Conservation (phyloP, 2,888 invertebrate genomes). For the Drosophila kuntzei region DNA sequence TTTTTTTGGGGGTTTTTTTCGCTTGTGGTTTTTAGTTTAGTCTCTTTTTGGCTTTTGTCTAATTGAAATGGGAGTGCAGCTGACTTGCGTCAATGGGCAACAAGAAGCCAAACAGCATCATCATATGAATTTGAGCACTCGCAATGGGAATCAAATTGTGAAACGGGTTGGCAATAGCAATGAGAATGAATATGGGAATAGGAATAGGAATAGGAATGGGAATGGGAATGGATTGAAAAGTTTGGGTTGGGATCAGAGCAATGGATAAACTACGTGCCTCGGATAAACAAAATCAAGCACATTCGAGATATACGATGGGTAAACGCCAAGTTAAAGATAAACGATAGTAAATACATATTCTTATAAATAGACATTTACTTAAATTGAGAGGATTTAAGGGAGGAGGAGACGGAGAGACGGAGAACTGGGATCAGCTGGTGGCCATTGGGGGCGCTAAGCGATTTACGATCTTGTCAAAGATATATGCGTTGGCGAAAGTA, state of each 20-base stretch:
- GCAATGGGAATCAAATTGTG: constrained; percentile 11
- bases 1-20: constrained; percentile 3
- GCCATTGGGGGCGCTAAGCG: constrained; percentile 58
- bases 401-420: not conserved
- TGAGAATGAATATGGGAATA: not conserved
- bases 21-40: constrained; percentile 12
- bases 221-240: constrained; percentile 1
- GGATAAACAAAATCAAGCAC: constrained; percentile 54
- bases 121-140: constrained; percentile 24
- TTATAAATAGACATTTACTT: constrained; percentile 13
- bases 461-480: constrained; percentile 73
- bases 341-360: constrained; percentile 22
- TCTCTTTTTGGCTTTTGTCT: constrained; percentile 15
- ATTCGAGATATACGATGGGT: constrained; percentile 14
- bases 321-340: constrained; percentile 17
- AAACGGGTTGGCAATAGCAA: constrained; percentile 7
- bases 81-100: constrained; percentile 30
- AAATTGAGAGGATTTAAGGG: not conserved
- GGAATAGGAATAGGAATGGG: constrained; percentile 1
- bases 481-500: constrained; percentile 66
- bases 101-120: constrained; percentile 16
- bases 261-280: constrained; percentile 38
- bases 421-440: constrained; percentile 30
- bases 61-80: constrained; percentile 56
- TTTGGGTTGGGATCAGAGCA: constrained; percentile 10